phyloP scores from a whole-genome alignment of 2,888 invertebrate species.

The Temnothorax ravouxi region DNA sequence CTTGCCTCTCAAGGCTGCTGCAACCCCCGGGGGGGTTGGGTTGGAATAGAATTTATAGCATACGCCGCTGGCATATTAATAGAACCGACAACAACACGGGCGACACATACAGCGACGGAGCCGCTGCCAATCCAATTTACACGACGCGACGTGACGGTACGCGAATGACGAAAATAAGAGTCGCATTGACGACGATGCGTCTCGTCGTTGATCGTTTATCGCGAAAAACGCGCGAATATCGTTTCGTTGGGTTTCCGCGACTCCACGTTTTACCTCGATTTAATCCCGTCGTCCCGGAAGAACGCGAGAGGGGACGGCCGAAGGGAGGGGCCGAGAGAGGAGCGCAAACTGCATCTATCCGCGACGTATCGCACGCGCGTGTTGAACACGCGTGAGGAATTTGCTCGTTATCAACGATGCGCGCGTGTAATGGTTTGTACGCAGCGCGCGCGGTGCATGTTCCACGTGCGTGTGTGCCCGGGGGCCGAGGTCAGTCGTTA shows the following conservation, averaged over 20 bases:
- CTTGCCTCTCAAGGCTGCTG: slow-evolving; percentile 78
- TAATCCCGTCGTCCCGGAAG: slow-evolving; percentile 14
- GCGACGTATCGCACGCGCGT: slow-evolving; percentile 13
- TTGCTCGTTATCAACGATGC: slow-evolving; percentile 33
- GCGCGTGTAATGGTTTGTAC: slow-evolving; percentile 10
- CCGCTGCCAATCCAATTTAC: slow-evolving; percentile 67
- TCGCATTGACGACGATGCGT: slow-evolving; percentile 44
- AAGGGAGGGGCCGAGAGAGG: background rate
- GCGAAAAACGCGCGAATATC: background rate
- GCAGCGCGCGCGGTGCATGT: background rate
- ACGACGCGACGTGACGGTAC: slow-evolving; percentile 57
- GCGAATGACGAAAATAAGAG: slow-evolving; percentile 66
- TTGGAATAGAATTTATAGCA: slow-evolving; percentile 77
- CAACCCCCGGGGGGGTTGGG: slow-evolving; percentile 49
- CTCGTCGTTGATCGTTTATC: slow-evolving; percentile 9
- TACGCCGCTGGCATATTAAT: slow-evolving; percentile 76
- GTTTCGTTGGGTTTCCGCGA: slow-evolving; percentile 10
- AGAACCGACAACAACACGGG: slow-evolving; percentile 68
- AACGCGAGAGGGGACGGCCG: background rate
- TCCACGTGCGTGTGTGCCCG: background rate
- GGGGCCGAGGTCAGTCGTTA: background rate
- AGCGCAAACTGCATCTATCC: slow-evolving; percentile 8
- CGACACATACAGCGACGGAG: slow-evolving; percentile 57
- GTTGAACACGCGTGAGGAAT: slow-evolving; percentile 41
- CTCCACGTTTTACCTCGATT: slow-evolving; percentile 4